Percentiles rank a stretch among this genome's conserved stretches.
These are phyloP conservation scores for Peribatodes rhomboidaria DNA, from an alignment of 2,888 invertebrate genomes.

Conservation along the genomic window DNA sequence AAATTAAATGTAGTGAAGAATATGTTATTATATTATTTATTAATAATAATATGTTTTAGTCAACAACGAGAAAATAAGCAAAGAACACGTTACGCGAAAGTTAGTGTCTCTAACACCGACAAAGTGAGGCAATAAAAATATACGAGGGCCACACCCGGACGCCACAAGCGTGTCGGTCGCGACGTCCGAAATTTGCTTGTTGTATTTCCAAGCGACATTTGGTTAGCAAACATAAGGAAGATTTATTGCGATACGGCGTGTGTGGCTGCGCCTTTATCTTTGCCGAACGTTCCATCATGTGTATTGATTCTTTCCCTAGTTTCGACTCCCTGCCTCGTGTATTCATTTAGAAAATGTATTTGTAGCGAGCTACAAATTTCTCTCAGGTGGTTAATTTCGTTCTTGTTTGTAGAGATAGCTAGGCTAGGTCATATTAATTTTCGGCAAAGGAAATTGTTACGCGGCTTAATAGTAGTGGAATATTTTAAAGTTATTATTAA, in stretches of 20 bases:
- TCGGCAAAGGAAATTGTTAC: too few relatives aligned
- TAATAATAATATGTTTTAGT: too few relatives aligned
- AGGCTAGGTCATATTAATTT: too few relatives aligned
- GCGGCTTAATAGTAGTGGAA: too few relatives aligned
- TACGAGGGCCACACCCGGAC: slow-evolving; percentile 69
- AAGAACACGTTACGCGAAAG: slow-evolving; percentile 65
- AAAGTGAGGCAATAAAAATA: slow-evolving; percentile 74
- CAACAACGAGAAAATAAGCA: slow-evolving; percentile 57
- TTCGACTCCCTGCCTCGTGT: slow-evolving; percentile 33
- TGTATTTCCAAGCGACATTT: slow-evolving; percentile 76
- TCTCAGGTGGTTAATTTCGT: slow-evolving; percentile 4
- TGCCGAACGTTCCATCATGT: slow-evolving; percentile 56
- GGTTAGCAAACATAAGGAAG: slow-evolving; percentile 78
- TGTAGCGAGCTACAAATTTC: slow-evolving; percentile 23
- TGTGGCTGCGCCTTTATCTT: slow-evolving; percentile 66
- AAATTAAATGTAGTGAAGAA: too few relatives aligned
- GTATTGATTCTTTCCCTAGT: slow-evolving; percentile 54
- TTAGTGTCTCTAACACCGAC: slow-evolving; percentile 64
- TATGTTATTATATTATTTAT: too few relatives aligned
- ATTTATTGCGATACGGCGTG: slow-evolving; percentile 78
- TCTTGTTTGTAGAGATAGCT: neutral
- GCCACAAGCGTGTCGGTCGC: slow-evolving; percentile 69
- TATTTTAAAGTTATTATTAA: too few relatives aligned
- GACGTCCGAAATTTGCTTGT: slow-evolving; percentile 65
- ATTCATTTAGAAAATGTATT: slow-evolving; percentile 26